Evolutionary conservation across 1,140 invertebrate genomes (phyloP).

Genomic region (Drosophila pectinifera): DNA sequence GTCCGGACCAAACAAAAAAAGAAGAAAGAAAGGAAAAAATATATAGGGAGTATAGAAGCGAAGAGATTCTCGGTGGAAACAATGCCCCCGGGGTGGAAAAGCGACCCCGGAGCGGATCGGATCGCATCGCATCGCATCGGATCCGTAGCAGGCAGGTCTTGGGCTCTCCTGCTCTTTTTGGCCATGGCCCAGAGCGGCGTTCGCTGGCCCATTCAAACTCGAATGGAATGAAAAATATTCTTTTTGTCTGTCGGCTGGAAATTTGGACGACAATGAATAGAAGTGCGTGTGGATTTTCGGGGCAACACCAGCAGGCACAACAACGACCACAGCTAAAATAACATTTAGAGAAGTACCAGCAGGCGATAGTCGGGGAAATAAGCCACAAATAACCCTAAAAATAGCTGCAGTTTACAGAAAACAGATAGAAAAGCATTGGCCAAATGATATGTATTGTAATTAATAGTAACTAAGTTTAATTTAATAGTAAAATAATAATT

Average conservation of each 20-base stretch:
- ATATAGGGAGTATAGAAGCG: conserved; percentile 12
- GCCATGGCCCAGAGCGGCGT: conserved; percentile 37
- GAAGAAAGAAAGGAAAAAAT: conserved; percentile 23
- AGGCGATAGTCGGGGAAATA: background rate
- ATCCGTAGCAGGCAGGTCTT: conserved; percentile 37
- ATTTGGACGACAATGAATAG: too few species aligned
- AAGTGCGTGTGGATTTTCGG: background rate
- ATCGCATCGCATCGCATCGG: conserved; percentile 37
- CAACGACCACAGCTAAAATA: background rate
- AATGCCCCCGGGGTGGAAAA: conserved; percentile 68
- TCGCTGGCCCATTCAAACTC: conserved; percentile 14
- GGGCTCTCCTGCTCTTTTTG: conserved; percentile 5
- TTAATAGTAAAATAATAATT: too few species aligned
- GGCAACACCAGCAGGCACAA: too few species aligned
- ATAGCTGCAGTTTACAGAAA: too few species aligned
- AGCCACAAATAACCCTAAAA: too few species aligned
- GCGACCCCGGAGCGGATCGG: conserved; percentile 38
- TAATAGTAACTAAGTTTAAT: too few species aligned
- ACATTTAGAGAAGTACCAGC: background rate
- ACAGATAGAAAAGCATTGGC: too few species aligned
- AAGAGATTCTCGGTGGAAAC: conserved; percentile 41
- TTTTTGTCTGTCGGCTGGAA: background rate
- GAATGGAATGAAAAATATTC: conserved; percentile 16
- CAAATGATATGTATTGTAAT: too few species aligned
- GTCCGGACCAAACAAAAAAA: conserved; percentile 32